A percentile compares a stretch with the other conserved stretches of the same genome.
Evolutionary conservation across 2,113 vertebrate genomes (phyloP).

Genomic region (Oreotrochilus melanogaster): DNA sequence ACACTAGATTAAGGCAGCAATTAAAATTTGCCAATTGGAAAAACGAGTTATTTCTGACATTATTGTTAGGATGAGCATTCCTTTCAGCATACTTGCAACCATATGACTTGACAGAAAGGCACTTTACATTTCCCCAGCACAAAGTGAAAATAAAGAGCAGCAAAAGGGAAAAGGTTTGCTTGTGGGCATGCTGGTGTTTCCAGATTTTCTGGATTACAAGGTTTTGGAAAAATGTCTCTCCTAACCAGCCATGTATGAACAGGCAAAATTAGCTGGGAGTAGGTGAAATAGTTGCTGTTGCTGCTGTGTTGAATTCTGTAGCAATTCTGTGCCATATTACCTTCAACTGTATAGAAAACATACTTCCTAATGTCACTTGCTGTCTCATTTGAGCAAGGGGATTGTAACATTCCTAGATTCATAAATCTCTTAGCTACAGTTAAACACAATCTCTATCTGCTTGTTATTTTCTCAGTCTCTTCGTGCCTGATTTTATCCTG

Average conservation of each 20-base stretch:
- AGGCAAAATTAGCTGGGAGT: neutral
- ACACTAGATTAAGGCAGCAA: neutral
- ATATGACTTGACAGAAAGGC: neutral
- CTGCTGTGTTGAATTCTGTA: neutral
- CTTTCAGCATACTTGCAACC: neutral
- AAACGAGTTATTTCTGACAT: neutral
- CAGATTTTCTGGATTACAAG: neutral
- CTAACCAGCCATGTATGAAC: neutral
- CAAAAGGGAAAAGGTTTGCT: neutral
- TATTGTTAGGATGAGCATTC: neutral
- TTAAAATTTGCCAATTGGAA: neutral
- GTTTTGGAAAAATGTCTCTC: neutral
- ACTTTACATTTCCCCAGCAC: neutral
- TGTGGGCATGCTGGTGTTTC: slow-evolving; percentile 7
- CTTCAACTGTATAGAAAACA: neutral
- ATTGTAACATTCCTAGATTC: neutral
- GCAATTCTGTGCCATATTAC: neutral
- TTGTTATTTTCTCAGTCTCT: neutral
- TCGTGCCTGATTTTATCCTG: neutral
- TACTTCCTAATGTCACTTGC: neutral
- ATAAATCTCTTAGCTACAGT: neutral
- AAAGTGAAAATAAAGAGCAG: slow-evolving; percentile 3
- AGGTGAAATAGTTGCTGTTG: neutral
- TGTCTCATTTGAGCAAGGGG: neutral
- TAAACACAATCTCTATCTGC: neutral